These are phyloP conservation scores for Globodera rostochiensis DNA, from an alignment of 1,140 invertebrate genomes.

Conservation along the genomic window DNA sequence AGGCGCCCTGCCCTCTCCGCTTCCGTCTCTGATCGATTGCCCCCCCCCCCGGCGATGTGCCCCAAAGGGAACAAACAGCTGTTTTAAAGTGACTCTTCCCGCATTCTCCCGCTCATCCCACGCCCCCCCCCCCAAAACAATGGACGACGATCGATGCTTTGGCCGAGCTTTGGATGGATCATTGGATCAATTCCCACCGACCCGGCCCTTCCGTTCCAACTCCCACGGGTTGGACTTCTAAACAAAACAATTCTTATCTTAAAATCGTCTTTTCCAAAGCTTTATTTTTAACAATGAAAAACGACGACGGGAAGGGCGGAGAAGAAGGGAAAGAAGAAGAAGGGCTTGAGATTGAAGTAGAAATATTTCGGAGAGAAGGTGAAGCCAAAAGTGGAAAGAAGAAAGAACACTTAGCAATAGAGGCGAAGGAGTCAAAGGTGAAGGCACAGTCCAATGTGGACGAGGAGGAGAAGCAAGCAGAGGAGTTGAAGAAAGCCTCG, in stretches of 20 bases:
- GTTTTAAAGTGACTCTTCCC: not conserved
- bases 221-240: not conserved
- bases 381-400: not conserved
- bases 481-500: not conserved
- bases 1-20: too few relatives aligned
- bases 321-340: not conserved
- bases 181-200: too few relatives aligned
- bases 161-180: too few relatives aligned
- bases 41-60: not conserved
- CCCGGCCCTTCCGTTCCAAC: too few relatives aligned
- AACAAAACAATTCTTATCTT: not conserved
- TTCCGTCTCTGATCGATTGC: not conserved
- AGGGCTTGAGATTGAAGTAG: not conserved
- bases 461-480: not conserved
- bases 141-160: too few relatives aligned
- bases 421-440: not conserved
- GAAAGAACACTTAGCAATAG: not conserved
- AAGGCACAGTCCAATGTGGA: too few relatives aligned
- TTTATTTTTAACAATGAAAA: not conserved
- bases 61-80: not conserved
- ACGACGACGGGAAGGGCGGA: not conserved
- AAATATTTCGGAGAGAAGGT: conserved; percentile 1
- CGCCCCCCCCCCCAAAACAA: too few relatives aligned
- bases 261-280: too few relatives aligned
- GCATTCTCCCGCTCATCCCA: not conserved